A percentile compares a stretch with the other conserved stretches of the same genome.
phyloP scores from a whole-genome alignment of 2,113 vertebrate species.

The Nothoprocta perdicaria region DNA sequence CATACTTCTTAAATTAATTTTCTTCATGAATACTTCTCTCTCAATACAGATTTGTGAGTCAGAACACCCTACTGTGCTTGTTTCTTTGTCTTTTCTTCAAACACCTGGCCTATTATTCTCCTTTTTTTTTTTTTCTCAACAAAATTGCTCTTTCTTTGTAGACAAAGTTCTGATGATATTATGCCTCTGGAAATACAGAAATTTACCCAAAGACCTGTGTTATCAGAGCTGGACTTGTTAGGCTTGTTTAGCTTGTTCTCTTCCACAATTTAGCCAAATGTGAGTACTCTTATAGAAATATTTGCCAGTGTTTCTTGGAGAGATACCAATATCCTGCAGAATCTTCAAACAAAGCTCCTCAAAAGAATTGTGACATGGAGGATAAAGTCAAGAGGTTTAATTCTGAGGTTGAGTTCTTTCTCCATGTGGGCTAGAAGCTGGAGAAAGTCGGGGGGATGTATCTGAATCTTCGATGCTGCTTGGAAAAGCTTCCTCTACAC shows the following conservation, averaged over 20 bases:
- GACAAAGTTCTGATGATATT: conserved; percentile 64
- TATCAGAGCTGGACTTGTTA: conserved; percentile 11
- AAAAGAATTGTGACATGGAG: not conserved
- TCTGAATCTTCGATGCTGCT: not conserved
- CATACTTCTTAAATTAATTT: conserved; percentile 83
- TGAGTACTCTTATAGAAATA: not conserved
- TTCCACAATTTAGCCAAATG: not conserved
- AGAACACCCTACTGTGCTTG: conserved; percentile 68
- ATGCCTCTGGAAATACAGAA: conserved; percentile 42
- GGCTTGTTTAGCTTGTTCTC: no score
- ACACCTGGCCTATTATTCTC: conserved; percentile 76
- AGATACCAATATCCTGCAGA: not conserved
- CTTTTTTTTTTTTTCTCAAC: not conserved
- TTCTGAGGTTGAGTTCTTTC: not conserved
- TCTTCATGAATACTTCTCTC: conserved; percentile 80
- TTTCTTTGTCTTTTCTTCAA: conserved; percentile 73
- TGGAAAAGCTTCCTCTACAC: not conserved
- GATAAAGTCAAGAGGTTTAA: not conserved
- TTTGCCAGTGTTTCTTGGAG: not conserved
- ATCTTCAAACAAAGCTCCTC: not conserved
- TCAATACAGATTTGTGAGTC: conserved; percentile 73
- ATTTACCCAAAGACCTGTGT: not conserved
- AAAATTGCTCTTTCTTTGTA: conserved; percentile 60
- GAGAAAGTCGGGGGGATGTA: not conserved
- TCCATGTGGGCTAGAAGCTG: not conserved